Conservation (phyloP, 2,113 vertebrate genomes). For the Cinclus mexicanus region DNA sequence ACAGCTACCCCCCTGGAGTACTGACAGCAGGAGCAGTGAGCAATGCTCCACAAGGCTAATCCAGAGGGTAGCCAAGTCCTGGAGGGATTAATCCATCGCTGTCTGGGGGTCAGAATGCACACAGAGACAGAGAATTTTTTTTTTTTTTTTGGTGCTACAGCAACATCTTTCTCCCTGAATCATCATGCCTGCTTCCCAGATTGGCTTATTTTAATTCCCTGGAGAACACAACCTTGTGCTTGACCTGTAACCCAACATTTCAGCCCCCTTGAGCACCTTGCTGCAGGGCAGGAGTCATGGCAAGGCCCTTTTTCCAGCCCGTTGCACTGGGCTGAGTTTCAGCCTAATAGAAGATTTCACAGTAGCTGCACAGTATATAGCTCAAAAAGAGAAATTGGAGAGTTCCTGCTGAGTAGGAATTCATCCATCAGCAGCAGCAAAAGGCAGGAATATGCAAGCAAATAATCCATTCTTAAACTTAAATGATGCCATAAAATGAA, state of each 20-base stretch:
- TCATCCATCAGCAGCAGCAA: slow-evolving; percentile 47
- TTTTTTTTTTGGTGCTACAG: neutral
- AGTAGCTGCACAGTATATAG: neutral
- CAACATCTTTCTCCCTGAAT: neutral
- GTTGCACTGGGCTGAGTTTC: neutral
- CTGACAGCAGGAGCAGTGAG: neutral
- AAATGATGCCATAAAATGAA: slow-evolving; percentile 63
- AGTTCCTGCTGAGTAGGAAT: slow-evolving; percentile 33
- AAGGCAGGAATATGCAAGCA: slow-evolving; percentile 57
- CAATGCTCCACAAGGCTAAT: neutral
- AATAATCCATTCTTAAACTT: slow-evolving; percentile 64
- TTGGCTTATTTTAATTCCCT: neutral
- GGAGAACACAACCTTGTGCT: neutral
- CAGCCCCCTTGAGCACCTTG: neutral
- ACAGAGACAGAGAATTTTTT: neutral
- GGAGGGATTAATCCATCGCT: slow-evolving; percentile 29
- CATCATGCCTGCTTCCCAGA: neutral
- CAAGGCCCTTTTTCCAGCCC: neutral
- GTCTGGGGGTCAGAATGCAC: neutral
- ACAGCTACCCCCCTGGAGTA: neutral
- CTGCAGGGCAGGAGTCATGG: neutral
- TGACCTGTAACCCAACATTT: neutral
- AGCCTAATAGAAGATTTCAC: slow-evolving; percentile 3
- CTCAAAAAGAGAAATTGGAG: slow-evolving; percentile 55
- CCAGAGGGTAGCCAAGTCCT: neutral